These are phyloP conservation scores for Drosophila funebris DNA, from an alignment of 1,140 invertebrate genomes.

Conservation along the genomic window DNA sequence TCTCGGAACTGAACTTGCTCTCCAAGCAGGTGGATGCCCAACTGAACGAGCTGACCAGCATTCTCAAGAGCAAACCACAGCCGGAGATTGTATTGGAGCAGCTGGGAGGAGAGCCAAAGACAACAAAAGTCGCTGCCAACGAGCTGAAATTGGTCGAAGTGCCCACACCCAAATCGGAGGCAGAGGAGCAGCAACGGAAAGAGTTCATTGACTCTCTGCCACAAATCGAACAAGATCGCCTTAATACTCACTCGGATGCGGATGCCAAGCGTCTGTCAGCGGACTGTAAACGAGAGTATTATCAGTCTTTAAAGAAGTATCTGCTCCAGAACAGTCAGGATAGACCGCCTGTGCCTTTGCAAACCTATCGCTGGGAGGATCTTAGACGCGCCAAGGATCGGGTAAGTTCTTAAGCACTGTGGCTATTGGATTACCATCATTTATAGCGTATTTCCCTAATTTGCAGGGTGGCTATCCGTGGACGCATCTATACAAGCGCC, in stretches of 20 bases:
- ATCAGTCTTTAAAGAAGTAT: conserved; percentile 82
- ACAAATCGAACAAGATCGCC: conserved; percentile 60
- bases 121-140: conserved; percentile 29
- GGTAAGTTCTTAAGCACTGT: conserved; percentile 44
- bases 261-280: conserved; percentile 74
- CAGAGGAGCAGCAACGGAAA: conserved; percentile 71
- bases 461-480: conserved; percentile 88
- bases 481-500: conserved; percentile 87
- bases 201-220: conserved; percentile 79
- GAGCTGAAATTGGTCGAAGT: conserved; percentile 75
- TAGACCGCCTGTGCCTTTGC: conserved; percentile 86
- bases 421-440: not conserved
- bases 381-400: conserved; percentile 85
- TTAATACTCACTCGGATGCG: conserved; percentile 41
- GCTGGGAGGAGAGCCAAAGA: conserved; percentile 10
- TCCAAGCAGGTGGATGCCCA: conserved; percentile 74
- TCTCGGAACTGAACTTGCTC: conserved; percentile 48
- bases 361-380: conserved; percentile 90
- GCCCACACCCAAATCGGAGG: conserved; percentile 68
- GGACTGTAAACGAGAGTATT: conserved; percentile 81
- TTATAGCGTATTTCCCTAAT: not conserved
- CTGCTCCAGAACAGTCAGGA: conserved; percentile 77
- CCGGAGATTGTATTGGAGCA: conserved; percentile 57
- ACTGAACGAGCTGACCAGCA: conserved; percentile 76
- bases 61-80: conserved; percentile 69